Conservation (phyloP, 2,888 invertebrate genomes). For the Drosophila putrida region DNA sequence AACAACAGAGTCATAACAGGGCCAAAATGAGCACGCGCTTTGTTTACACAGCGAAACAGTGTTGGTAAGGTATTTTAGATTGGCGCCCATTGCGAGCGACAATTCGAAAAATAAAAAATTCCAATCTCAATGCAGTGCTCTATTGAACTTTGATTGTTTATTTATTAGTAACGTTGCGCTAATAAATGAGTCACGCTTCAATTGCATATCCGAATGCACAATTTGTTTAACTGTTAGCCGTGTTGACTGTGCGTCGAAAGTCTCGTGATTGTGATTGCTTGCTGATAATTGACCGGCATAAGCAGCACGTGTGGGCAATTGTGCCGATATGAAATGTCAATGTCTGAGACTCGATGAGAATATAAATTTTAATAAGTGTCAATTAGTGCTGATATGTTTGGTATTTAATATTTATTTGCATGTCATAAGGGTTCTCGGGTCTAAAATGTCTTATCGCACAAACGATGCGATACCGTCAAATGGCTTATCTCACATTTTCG, state of each 20-base stretch:
- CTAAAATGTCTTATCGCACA: slow-evolving; percentile 56
- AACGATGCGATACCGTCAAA: slow-evolving; percentile 43
- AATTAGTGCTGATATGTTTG: slow-evolving; percentile 61
- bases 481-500: slow-evolving; percentile 33
- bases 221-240: slow-evolving; percentile 7
- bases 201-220: slow-evolving; percentile 1
- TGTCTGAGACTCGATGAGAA: slow-evolving; percentile 23
- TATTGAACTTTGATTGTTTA: background rate
- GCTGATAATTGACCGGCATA: slow-evolving; percentile 43
- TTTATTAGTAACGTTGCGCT: background rate
- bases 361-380: slow-evolving; percentile 70
- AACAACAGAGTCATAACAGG: background rate
- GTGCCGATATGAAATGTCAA: slow-evolving; percentile 50
- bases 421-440: slow-evolving; percentile 21
- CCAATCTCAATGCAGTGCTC: background rate
- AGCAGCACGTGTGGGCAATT: slow-evolving; percentile 59
- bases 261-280: slow-evolving; percentile 60
- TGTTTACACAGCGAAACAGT: slow-evolving; percentile 15
- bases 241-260: slow-evolving; percentile 23
- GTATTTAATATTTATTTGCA: slow-evolving; percentile 45
- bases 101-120: slow-evolving; percentile 15
- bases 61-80: slow-evolving; percentile 3
- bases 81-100: background rate
- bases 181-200: slow-evolving; percentile 1
- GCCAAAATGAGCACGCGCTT: slow-evolving; percentile 8